These are phyloP conservation scores for Pararge aegeria DNA, from an alignment of 1,140 invertebrate species.

Conservation along the genomic window DNA sequence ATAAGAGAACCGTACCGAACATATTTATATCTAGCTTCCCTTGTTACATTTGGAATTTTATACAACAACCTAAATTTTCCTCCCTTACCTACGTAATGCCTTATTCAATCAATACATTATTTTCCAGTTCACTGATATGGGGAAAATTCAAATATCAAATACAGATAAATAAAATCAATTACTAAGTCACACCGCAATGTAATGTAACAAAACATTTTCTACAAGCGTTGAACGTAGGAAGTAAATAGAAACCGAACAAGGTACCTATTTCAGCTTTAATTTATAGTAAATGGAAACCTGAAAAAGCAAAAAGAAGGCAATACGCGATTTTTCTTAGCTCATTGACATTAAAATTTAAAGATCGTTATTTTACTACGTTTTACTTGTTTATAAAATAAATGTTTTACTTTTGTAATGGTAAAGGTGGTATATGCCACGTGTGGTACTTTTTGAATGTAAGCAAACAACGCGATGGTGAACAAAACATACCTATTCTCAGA, in stretches of 20 bases:
- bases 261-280: not conserved
- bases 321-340: not conserved
- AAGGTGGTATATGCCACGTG: too few relatives aligned
- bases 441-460: too few relatives aligned
- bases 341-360: too few relatives aligned
- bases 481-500: too few relatives aligned
- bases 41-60: too few relatives aligned
- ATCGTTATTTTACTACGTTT: too few relatives aligned
- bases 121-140: slow-evolving; percentile 34
- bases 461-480: too few relatives aligned
- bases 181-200: not conserved
- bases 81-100: not conserved
- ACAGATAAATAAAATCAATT: slow-evolving; percentile 4
- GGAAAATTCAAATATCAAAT: slow-evolving; percentile 21
- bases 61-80: not conserved
- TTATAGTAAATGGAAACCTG: not conserved
- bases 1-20: too few relatives aligned
- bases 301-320: not conserved
- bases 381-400: too few relatives aligned
- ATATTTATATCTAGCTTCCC: too few relatives aligned
- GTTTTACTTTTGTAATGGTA: too few relatives aligned
- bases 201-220: not conserved
- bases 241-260: not conserved
- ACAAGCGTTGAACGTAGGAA: not conserved
- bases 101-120: slow-evolving; percentile 21